Evolutionary conservation across 2,797 vertebrate species (phyloP), one percentile per base, ranked within the genome.

Genomic region (Sorex maritimensis): DNA sequence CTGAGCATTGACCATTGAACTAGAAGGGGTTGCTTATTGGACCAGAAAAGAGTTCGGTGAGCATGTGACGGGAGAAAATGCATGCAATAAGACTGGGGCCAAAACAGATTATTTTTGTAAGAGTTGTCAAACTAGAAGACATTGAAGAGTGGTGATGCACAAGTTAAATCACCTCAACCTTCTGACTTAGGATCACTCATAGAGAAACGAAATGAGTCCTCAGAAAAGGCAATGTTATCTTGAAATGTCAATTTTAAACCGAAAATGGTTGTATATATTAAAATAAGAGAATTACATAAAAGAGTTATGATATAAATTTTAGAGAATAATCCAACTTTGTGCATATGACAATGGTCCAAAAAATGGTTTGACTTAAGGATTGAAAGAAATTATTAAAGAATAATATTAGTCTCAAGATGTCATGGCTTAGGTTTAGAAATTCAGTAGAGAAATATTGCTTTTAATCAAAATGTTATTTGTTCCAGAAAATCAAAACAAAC

Each of bases 201-300:
- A 34, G 55, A 81, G 4, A 52, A n/a, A 68, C 26, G 28, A 38
- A 17, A 82, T 55, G 24, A 90, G 68, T 73, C 13, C 49, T 38
- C 28, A 9, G 7, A 69, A 90, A 93, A 72, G 6, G 5, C 28
- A 77, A 8, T 71, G 23, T 65, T 77, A 82, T 88, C 58, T 77
- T 30, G 23, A 79, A 88, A 46, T 24, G 41, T 1, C 28, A 92
- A 81, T 12, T 93, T 82, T 63, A 77, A 85, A 55, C 28, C 65
- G 26, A 63, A 79, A 73, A 46, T 72, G 41, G 5, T 9, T 78
- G 44, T 83, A 23, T 52, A 69, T 14, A 26, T 83, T 83, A 44
- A 71, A 81, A 49, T 44, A 38, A 49, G 46, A 89, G 8, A 9
- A 34, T 78, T 92, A 77, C 72, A 13, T 67, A 68, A 90, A 90